A percentile compares a stretch with the other conserved stretches of the same genome.
Evolutionary conservation across 1,140 invertebrate species (phyloP).

Genomic region (Bathynomus jamesi): DNA sequence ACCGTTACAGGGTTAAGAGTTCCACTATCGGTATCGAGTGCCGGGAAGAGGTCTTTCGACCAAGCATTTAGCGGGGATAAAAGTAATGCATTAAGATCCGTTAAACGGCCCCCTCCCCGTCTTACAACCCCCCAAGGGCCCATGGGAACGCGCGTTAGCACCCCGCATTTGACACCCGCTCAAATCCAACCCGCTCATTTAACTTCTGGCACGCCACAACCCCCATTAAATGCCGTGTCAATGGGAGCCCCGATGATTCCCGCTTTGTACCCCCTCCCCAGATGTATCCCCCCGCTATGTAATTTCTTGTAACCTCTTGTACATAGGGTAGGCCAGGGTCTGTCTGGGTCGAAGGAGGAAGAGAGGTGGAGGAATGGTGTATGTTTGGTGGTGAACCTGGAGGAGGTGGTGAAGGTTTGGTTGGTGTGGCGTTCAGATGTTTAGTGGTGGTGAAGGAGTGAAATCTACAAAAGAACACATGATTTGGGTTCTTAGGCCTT

Average conservation of each 20-base stretch:
- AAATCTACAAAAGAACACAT: not conserved
- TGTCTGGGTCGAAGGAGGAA: not conserved
- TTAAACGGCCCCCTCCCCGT: conserved; percentile 34
- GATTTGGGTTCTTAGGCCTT: too few species aligned
- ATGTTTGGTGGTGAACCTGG: not conserved
- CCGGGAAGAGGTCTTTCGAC: conserved; percentile 47
- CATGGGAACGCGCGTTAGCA: not conserved
- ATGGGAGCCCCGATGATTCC: conserved; percentile 19
- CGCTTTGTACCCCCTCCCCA: conserved; percentile 28
- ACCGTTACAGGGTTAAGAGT: conserved; percentile 23
- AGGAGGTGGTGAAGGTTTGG: not conserved
- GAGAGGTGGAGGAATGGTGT: not conserved
- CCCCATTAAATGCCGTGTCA: conserved; percentile 2
- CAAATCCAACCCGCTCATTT: not conserved
- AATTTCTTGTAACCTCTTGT: not conserved
- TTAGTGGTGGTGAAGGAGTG: not conserved
- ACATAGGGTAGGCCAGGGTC: not conserved
- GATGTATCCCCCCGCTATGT: conserved; percentile 14
- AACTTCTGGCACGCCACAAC: not conserved
- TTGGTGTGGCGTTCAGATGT: not conserved
- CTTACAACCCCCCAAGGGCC: not conserved
- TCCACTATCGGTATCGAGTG: conserved; percentile 37
- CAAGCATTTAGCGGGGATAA: conserved; percentile 42
- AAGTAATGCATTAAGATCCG: conserved; percentile 38
- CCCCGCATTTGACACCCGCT: not conserved